Evolutionary conservation across 2,888 invertebrate species (phyloP), one percentile per base, ranked within the genome.

Genomic region (Melipona bicolor): DNA sequence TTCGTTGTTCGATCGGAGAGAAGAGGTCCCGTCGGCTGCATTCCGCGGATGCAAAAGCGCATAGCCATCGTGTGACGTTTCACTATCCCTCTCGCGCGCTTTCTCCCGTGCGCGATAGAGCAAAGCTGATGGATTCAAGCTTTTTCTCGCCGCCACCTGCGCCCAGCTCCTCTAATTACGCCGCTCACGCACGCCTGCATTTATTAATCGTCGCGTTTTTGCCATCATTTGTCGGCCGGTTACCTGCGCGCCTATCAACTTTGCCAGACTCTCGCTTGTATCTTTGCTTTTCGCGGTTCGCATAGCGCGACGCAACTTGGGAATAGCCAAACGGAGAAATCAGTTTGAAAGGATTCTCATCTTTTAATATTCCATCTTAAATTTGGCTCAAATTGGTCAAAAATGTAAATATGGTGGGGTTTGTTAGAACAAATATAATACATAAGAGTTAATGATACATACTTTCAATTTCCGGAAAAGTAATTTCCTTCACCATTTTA

Each of bases 41-140:
- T 61, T 74, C 77, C 81, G 70, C 15, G 67, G 61, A 79, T 62
- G 86, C 81, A 80, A 64, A 77, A 68, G 70, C 76, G 87, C 75
- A 67, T 75, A 61, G 61, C 65, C 24, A 17, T 36, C n/a, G 68
- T 27, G 74, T 77, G 83, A 81, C 88, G 84, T 85, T 87, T 87
- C 89, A 84, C 89, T 89, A 78, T 89, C 89, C 81, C 85, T 88
- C 87, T 89, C 89, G 77, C 43, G 78, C 54, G 79, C 88, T 89
- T 89, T 89, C 89, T 88, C 89, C 49, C 69, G 78, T 67, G 82
- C 72, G 87, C 87, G 87, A 85, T 85, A 86, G 84, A 89, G 73
- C 87, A 82, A 78, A 52, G 62, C 85, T 54, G 89, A 89, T 88
- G 83, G 81, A 87, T 87, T 79, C 85, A 77, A 62, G 61, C 77